Evolutionary conservation across 1,140 invertebrate species (phyloP).

Genomic region (Drosophila littoralis): DNA sequence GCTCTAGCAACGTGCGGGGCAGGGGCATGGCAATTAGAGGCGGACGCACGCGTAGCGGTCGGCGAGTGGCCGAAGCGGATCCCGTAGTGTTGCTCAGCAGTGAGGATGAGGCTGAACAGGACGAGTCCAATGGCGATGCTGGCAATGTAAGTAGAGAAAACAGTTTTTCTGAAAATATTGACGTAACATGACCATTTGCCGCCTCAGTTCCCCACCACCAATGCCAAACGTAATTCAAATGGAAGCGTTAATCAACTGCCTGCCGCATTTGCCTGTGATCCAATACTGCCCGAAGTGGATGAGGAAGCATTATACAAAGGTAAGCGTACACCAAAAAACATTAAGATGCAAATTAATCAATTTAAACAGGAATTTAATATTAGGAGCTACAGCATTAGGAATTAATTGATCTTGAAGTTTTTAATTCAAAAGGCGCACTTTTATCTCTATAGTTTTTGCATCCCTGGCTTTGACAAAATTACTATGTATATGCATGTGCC

Average conservation of each 20-base stretch:
- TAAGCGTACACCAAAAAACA: slow-evolving; percentile 31
- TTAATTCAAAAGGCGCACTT: background rate
- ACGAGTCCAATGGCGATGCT: slow-evolving; percentile 54
- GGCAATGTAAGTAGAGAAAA: slow-evolving; percentile 52
- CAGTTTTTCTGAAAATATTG: background rate
- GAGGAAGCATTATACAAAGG: slow-evolving; percentile 73
- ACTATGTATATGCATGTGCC: slow-evolving; percentile 7
- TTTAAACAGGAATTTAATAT: too few species aligned
- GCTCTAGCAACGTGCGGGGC: slow-evolving; percentile 31
- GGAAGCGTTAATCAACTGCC: slow-evolving; percentile 36
- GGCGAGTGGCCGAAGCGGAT: slow-evolving; percentile 85
- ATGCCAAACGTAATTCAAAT: slow-evolving; percentile 49
- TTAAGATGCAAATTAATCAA: too few species aligned
- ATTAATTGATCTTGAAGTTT: too few species aligned
- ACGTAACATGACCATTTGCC: background rate
- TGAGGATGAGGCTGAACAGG: slow-evolving; percentile 86
- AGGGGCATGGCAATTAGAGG: slow-evolving; percentile 65
- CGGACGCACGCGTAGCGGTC: slow-evolving; percentile 60
- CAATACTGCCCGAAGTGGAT: slow-evolving; percentile 64
- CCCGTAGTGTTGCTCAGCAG: slow-evolving; percentile 88
- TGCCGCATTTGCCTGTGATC: slow-evolving; percentile 71
- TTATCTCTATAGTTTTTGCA: slow-evolving; percentile 6
- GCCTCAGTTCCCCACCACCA: slow-evolving; percentile 26
- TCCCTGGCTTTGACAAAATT: slow-evolving; percentile 20
- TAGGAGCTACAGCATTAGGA: too few species aligned